phyloP scores from a whole-genome alignment of 2,113 vertebrate genomes.

The Hymenochirus boettgeri region DNA sequence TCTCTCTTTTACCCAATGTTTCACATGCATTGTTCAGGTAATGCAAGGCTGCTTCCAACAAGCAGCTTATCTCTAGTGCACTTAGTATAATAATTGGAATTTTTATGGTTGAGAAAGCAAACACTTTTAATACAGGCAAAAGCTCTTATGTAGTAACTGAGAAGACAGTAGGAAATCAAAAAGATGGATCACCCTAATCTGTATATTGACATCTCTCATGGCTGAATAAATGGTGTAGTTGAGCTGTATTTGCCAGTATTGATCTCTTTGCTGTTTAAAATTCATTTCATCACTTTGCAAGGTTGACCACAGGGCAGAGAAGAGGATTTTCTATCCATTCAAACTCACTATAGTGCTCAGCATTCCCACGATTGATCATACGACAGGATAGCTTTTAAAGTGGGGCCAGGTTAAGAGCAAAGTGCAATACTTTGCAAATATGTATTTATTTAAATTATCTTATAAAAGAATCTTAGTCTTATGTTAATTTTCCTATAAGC shows the following conservation, averaged over 20 bases:
- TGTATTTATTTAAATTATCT: not conserved
- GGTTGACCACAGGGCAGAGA: conserved; percentile 75
- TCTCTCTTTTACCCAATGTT: conserved; percentile 60
- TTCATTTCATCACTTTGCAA: conserved; percentile 78
- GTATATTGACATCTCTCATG: conserved; percentile 95
- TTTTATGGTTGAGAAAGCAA: conserved; percentile 85
- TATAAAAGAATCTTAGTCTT: not conserved
- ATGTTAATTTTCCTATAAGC: too few relatives aligned
- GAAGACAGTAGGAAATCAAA: conserved; percentile 89
- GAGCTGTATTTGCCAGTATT: conserved; percentile 95
- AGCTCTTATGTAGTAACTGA: conserved; percentile 71
- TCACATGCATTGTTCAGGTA: conserved; percentile 70
- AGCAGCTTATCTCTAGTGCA: conserved; percentile 69
- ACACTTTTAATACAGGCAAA: conserved; percentile 85
- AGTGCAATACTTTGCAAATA: not conserved
- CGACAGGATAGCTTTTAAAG: conserved; percentile 62
- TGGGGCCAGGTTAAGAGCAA: conserved; percentile 57
- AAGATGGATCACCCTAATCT: conserved; percentile 96
- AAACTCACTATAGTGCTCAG: conserved; percentile 63
- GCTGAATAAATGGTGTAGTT: conserved; percentile 96
- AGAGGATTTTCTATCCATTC: conserved; percentile 67
- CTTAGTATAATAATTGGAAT: conserved; percentile 87
- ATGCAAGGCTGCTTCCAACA: conserved; percentile 62
- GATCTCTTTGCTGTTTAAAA: conserved; percentile 86
- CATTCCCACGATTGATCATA: conserved; percentile 58